A percentile compares a stretch with the other conserved stretches of the same genome.
Evolutionary conservation across 2,888 invertebrate genomes (phyloP).

Genomic region (Morpho achilles): DNA sequence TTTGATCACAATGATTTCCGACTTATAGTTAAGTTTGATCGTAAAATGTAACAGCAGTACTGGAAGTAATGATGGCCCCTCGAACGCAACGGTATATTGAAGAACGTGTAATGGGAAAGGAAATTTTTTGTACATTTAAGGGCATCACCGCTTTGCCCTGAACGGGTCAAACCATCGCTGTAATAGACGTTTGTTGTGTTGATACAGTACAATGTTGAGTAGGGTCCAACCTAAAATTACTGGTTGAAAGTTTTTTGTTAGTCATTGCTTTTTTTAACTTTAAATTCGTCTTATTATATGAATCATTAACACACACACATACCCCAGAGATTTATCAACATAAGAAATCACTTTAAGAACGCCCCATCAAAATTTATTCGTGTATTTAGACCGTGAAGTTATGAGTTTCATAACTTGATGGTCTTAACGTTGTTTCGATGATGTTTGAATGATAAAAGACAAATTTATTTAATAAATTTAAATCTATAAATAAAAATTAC

Average conservation of each 20-base stretch:
- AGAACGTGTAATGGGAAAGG: slow-evolving; percentile 49
- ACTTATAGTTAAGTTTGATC: slow-evolving; percentile 65
- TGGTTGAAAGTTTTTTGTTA: slow-evolving; percentile 8
- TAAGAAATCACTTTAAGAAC: too few relatives aligned
- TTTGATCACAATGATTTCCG: slow-evolving; percentile 50
- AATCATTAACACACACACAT: too few relatives aligned
- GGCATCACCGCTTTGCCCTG: slow-evolving; percentile 3
- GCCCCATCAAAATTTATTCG: too few relatives aligned
- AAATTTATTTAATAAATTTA: too few relatives aligned
- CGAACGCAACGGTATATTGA: slow-evolving; percentile 54
- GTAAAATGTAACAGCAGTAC: slow-evolving; percentile 73
- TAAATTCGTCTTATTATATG: too few relatives aligned
- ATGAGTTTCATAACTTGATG: too few relatives aligned
- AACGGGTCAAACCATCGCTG: slow-evolving; percentile 13
- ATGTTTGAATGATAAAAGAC: too few relatives aligned
- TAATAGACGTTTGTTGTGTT: not conserved
- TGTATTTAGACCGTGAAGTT: too few relatives aligned
- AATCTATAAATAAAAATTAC: too few relatives aligned
- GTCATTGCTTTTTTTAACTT: too few relatives aligned
- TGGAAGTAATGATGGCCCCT: slow-evolving; percentile 58
- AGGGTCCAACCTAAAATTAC: slow-evolving; percentile 18
- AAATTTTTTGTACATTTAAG: slow-evolving; percentile 31
- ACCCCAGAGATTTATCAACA: too few relatives aligned
- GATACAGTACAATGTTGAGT: slow-evolving; percentile 18
- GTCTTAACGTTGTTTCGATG: too few relatives aligned